Percentiles rank a stretch among this genome's conserved stretches.
Evolutionary conservation across 2,888 invertebrate species (phyloP).

Genomic region (Celastrina argiolus): DNA sequence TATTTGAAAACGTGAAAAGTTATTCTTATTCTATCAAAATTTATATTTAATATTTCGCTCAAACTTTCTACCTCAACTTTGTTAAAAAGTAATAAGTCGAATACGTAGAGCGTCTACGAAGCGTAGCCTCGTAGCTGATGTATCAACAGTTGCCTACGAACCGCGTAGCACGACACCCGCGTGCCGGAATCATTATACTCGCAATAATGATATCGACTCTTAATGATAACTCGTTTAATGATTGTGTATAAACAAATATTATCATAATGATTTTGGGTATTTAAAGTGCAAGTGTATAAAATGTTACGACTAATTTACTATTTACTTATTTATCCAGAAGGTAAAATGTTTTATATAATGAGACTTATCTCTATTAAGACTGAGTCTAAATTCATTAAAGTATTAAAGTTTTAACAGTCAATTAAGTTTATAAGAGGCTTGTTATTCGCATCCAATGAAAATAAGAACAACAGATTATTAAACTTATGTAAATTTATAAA

Average conservation of each 20-base stretch:
- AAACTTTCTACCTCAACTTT: neutral
- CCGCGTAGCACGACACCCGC: constrained; percentile 59
- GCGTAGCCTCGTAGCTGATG: constrained; percentile 35
- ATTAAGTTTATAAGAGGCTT: too few relatives aligned
- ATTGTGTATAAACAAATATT: neutral
- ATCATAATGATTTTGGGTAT: neutral
- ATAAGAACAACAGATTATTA: too few relatives aligned
- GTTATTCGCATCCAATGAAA: too few relatives aligned
- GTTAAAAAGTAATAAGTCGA: constrained; percentile 6
- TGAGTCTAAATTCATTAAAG: too few relatives aligned
- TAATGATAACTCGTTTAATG: constrained; percentile 9
- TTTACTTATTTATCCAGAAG: constrained; percentile 49
- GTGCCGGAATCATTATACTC: neutral
- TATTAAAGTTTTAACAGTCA: too few relatives aligned
- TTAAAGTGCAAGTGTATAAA: constrained; percentile 32
- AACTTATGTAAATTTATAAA: too few relatives aligned
- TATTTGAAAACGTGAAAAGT: neutral
- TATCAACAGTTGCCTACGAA: constrained; percentile 69
- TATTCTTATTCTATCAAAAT: neutral
- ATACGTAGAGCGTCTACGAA: constrained; percentile 26
- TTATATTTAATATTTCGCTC: constrained; percentile 2
- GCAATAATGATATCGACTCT: neutral
- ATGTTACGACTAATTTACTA: constrained; percentile 48
- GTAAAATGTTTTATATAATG: constrained; percentile 36
- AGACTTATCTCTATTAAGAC: too few relatives aligned